Evolutionary conservation across 2,888 invertebrate genomes (phyloP).

Genomic region (Melinaea menophilus): DNA sequence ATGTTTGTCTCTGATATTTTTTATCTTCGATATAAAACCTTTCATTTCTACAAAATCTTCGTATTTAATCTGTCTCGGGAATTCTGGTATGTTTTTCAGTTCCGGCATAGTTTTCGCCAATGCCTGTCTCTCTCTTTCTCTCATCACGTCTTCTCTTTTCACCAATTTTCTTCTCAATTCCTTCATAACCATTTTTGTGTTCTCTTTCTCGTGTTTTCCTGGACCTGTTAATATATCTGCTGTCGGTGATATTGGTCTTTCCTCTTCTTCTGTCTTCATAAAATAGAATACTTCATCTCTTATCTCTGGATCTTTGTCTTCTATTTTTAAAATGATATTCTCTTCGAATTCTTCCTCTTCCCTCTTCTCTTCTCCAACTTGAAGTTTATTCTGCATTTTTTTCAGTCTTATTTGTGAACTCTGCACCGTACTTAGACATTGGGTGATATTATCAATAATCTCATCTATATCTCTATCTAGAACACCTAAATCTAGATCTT

Average conservation of each 20-base stretch:
- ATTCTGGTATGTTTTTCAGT: slow-evolving; percentile 60
- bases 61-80: slow-evolving; percentile 63
- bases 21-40: slow-evolving; percentile 57
- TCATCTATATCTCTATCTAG: slow-evolving; percentile 63
- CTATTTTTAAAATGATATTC: slow-evolving; percentile 51
- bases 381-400: slow-evolving; percentile 56
- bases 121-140: slow-evolving; percentile 70
- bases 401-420: slow-evolving; percentile 60
- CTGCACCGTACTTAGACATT: slow-evolving; percentile 56
- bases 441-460: slow-evolving; percentile 57
- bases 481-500: slow-evolving; percentile 55
- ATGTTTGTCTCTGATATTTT: slow-evolving; percentile 35
- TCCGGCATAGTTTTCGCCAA: slow-evolving; percentile 70
- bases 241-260: slow-evolving; percentile 40
- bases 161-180: slow-evolving; percentile 68
- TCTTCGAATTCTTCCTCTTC: slow-evolving; percentile 41
- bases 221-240: slow-evolving; percentile 60
- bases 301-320: slow-evolving; percentile 55
- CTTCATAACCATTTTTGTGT: slow-evolving; percentile 58
- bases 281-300: slow-evolving; percentile 73
- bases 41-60: slow-evolving; percentile 50
- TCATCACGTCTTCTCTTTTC: slow-evolving; percentile 69
- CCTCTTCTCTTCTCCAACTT: slow-evolving; percentile 29
- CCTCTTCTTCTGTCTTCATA: slow-evolving; percentile 65
- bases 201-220: slow-evolving; percentile 60